A percentile compares a stretch with the other conserved stretches of the same genome.
Evolutionary conservation across 2,797 vertebrate genomes (phyloP).

Genomic region (Botia kubotai): DNA sequence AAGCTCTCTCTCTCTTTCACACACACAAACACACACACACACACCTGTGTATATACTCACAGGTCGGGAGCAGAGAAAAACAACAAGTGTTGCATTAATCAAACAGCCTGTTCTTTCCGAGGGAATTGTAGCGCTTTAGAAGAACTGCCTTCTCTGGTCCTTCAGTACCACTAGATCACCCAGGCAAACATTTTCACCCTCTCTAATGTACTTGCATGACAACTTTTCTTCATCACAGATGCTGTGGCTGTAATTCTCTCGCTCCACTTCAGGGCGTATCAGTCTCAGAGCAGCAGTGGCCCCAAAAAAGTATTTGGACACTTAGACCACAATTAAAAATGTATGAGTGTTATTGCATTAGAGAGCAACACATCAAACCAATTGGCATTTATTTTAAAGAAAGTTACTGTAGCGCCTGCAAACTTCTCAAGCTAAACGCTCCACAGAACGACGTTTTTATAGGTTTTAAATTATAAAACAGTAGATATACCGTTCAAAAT

Average conservation of each 20-base stretch:
- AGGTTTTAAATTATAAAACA: slow-evolving; percentile 23
- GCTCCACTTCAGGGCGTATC: slow-evolving; percentile 4
- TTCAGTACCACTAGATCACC: slow-evolving; percentile 62
- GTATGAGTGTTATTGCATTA: slow-evolving; percentile 16
- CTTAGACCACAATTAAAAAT: slow-evolving; percentile 31
- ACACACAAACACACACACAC: background rate
- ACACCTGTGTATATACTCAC: slow-evolving; percentile 28
- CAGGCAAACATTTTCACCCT: slow-evolving; percentile 61
- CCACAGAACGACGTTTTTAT: background rate
- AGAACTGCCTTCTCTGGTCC: slow-evolving; percentile 51
- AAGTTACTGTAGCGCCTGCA: background rate
- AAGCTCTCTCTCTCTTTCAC: slow-evolving; percentile 30
- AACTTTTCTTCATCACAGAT: slow-evolving; percentile 46
- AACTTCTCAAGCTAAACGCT: slow-evolving; percentile 15
- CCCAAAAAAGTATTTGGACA: slow-evolving; percentile 13
- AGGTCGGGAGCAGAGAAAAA: slow-evolving; percentile 63
- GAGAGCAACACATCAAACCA: slow-evolving; percentile 26
- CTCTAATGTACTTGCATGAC: slow-evolving; percentile 58
- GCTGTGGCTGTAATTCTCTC: slow-evolving; percentile 23
- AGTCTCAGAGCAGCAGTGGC: slow-evolving; percentile 6
- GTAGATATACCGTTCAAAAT: background rate
- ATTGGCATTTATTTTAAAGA: slow-evolving; percentile 6
- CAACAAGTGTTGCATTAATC: slow-evolving; percentile 72
- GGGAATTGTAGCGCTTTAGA: slow-evolving; percentile 52
- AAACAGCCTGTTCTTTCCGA: slow-evolving; percentile 66